Base-by-base conservation (phyloP, 2,888 invertebrate genomes). In the Drosophila borborema region DNA sequence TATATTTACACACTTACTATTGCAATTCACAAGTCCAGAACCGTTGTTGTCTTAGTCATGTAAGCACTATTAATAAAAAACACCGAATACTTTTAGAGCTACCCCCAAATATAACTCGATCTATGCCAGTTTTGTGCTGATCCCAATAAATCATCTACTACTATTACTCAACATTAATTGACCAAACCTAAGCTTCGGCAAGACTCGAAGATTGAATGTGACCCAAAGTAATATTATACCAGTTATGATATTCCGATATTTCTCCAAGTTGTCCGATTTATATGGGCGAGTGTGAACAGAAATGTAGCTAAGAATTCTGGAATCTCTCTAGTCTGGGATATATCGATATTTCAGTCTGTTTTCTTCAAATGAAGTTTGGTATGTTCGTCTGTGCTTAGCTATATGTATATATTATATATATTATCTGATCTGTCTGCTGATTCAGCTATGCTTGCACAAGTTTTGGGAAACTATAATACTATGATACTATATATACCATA, bases 11-110 rank as follows among this genome's bases (percentile, higher is more conserved):
- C 18, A 36, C 18, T 36, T 8, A 20, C 36, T 14, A 51, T 14
- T 20, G 16, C 8, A 10, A 31, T 31, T 31, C 31, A 9, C 2
- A n/a, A 10, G n/a, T n/a, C 9, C 9, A 34, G 9, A 20, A 20
- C 8, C 14, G 14, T 34, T 14, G 10, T 36, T 34, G 34, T 46
- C 38, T n/a, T 59, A 59, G 59, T 28, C 46, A 46, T 38, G 46
- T 59, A 59, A 59, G 59, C 59, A 14, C 45, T 59, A n/a, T 36
- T 3, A n/a, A 45, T 16, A 58, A 20, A 20, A 31, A 31, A n/a
- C 7, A 34, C 3, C 7, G 20, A 53, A n/a, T 38, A 18, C 12
- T 46, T 18, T 8, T n/a, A 36, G 36, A 23, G 16, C 28, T 45
- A n/a, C 12, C 36, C 36, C n/a, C 23, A 46, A 18, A 12, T 55